Percentiles rank a stretch among this genome's conserved stretches.
phyloP scores from a whole-genome alignment of 1,140 invertebrate genomes.

The Drosophila malerkotliana region DNA sequence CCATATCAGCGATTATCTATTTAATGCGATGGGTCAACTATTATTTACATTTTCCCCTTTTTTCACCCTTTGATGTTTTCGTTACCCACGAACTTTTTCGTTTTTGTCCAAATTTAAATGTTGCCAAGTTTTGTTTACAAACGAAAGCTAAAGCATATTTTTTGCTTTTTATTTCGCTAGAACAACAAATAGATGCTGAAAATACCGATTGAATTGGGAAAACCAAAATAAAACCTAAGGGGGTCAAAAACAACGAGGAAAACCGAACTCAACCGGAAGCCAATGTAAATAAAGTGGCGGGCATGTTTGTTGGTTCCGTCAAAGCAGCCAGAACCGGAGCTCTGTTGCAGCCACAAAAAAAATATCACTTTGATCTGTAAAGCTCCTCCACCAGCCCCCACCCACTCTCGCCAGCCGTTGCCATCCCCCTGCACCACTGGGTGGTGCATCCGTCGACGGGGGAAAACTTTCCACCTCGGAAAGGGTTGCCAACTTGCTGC shows the following conservation, averaged over 20 bases:
- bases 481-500: slow-evolving; percentile 62
- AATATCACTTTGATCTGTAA: slow-evolving; percentile 73
- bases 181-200: slow-evolving; percentile 68
- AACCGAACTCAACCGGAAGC: slow-evolving; percentile 78
- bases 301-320: slow-evolving; percentile 79
- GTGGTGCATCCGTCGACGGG: slow-evolving; percentile 63
- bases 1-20: slow-evolving; percentile 20
- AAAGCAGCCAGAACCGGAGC: slow-evolving; percentile 52
- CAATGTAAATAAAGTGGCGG: slow-evolving; percentile 77
- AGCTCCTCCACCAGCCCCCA: slow-evolving; percentile 24
- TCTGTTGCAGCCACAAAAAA: slow-evolving; percentile 50
- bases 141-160: slow-evolving; percentile 57
- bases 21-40: slow-evolving; percentile 36
- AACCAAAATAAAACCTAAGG: slow-evolving; percentile 26
- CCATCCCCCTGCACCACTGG: slow-evolving; percentile 18
- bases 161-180: slow-evolving; percentile 72
- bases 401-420: not conserved
- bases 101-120: slow-evolving; percentile 26
- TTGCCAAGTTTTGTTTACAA: slow-evolving; percentile 33
- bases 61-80: slow-evolving; percentile 32
- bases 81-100: slow-evolving; percentile 1
- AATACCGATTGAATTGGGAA: slow-evolving; percentile 48
- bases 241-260: slow-evolving; percentile 28
- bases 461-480: slow-evolving; percentile 49
- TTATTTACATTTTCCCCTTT: slow-evolving; percentile 36